phyloP scores from a whole-genome alignment of 2,888 invertebrate species.

The Pinctada fucata region DNA sequence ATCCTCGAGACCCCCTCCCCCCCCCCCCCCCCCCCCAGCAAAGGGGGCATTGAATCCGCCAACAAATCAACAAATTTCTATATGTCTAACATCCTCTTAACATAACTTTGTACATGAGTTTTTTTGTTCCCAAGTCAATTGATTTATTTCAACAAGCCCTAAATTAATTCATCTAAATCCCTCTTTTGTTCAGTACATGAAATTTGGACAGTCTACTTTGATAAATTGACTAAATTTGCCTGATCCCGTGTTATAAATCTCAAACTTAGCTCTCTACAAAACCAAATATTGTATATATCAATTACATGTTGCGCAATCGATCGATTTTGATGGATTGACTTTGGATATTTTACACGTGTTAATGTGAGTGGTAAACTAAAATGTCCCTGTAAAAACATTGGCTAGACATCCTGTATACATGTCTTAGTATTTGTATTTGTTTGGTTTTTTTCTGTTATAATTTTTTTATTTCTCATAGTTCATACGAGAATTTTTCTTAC shows the following conservation, averaged over 20 bases:
- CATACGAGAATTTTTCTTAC: too few relatives aligned
- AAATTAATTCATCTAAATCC: slow-evolving; percentile 19
- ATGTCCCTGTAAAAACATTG: too few relatives aligned
- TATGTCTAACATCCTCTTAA: not conserved
- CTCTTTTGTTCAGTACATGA: slow-evolving; percentile 7
- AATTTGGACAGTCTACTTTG: slow-evolving; percentile 2
- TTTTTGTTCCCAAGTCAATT: not conserved
- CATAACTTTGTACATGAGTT: not conserved
- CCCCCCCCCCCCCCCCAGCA: too few relatives aligned
- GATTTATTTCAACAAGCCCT: slow-evolving; percentile 21
- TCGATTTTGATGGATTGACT: slow-evolving; percentile 25
- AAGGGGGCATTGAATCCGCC: too few relatives aligned
- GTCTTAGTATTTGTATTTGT: too few relatives aligned
- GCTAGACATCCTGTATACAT: too few relatives aligned
- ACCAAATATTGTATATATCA: slow-evolving; percentile 20
- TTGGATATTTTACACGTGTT: not conserved
- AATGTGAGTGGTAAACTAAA: not conserved
- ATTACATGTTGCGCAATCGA: slow-evolving; percentile 24
- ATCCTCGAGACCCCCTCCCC: too few relatives aligned
- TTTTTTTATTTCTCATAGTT: too few relatives aligned
- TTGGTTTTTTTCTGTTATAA: too few relatives aligned
- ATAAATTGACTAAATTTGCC: slow-evolving; percentile 18
- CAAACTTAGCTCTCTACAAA: slow-evolving; percentile 8
- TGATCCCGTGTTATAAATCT: slow-evolving; percentile 24
- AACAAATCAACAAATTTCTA: not conserved